phyloP scores from a whole-genome alignment of 2,797 vertebrate species.

The Nasua narica region DNA sequence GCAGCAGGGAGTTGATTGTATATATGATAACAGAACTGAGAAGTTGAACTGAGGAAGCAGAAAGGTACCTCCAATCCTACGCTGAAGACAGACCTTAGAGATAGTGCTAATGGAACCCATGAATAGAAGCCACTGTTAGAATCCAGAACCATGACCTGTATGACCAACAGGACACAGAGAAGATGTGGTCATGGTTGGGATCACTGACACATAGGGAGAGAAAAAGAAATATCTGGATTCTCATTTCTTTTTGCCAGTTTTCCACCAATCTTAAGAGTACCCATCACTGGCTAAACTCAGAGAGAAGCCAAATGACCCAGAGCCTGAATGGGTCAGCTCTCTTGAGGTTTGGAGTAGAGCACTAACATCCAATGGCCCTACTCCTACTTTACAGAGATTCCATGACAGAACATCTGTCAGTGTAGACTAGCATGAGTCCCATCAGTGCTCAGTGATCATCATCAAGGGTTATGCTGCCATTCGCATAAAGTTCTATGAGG shows the following conservation, averaged over 20 bases:
- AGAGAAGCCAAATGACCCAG: neutral
- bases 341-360: neutral
- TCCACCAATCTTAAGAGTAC: neutral
- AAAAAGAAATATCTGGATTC: neutral
- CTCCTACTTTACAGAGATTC: neutral
- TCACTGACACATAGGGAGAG: neutral
- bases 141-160: neutral
- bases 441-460: neutral
- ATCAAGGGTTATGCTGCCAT: neutral
- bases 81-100: rapidly evolving
- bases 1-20: neutral
- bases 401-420: neutral
- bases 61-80: neutral
- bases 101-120: rapidly evolving
- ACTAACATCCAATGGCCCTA: neutral
- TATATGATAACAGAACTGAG: neutral
- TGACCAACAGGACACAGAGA: neutral
- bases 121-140: neutral
- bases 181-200: neutral
- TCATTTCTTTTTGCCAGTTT: neutral
- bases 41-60: neutral
- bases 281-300: neutral
- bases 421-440: neutral
- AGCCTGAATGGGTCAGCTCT: neutral
- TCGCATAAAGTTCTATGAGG: neutral